Evolutionary conservation across 2,888 invertebrate genomes (phyloP), one percentile per base, ranked within the genome.

Genomic region (Atethmia centrago): DNA sequence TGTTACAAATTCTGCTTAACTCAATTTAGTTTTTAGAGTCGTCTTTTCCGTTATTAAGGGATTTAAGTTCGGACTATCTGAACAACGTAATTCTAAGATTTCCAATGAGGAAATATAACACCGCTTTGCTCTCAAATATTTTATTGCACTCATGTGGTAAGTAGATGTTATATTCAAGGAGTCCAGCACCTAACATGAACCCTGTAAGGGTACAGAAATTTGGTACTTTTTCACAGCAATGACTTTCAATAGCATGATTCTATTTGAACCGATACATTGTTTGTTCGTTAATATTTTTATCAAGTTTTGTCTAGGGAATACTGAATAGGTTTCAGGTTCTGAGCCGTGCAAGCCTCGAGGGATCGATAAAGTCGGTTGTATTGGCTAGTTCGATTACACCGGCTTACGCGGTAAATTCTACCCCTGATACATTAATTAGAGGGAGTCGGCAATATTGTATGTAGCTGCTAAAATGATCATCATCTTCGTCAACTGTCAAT

Each of bases 321-420:
- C 19, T 21, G 19, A 61, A 61, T 47, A 53, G 51, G 28, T 53
- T 25, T 10, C 4, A 9, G 25, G 16, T 28, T 68, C 3, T 25
- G 36, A 21, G 36, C 25, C 16, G 9, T 16, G 42, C 31, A n/a
- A 45, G 21, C 5, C 45, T 25, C 4, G 19, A 28, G 21, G 36
- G 28, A 55, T 77, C n/a, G 7, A 40, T 76, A 47, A 53, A 53
- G 3, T 16, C 16, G 31, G 31, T n/a, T 31, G 47, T 55, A 25
- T 31, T 12, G 53, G 4, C 16, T 28, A 19, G 2, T 45, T 19
- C 25, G 21, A 64, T 28, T 28, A 28, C 25, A 16, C 1, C 28
- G 25, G 70, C 25, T 16, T 49, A n/a, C 4, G 7, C 14, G 28
- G 28, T 53, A 12, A 55, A 67, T 40, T 47, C 8, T 25, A 47